Evolutionary conservation across 2,113 vertebrate species (phyloP).

Genomic region (Salvelinus alpinus): DNA sequence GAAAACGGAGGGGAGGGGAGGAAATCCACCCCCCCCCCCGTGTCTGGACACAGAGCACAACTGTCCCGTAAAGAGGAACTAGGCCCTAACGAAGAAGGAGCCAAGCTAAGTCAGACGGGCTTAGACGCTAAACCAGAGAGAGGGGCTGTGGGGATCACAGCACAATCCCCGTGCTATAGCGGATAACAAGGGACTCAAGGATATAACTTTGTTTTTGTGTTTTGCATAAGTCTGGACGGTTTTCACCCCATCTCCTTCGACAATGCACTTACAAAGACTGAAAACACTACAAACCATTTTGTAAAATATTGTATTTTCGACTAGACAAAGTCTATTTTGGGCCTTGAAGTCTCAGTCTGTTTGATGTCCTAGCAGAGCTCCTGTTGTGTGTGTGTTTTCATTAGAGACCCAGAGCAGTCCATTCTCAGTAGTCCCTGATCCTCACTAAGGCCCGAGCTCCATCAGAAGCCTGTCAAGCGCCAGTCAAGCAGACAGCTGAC

Average conservation of each 20-base stretch:
- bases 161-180: conserved; percentile 63
- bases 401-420: conserved; percentile 11
- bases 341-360: no score
- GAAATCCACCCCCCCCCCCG: no score
- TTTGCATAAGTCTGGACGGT: no score
- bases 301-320: no score
- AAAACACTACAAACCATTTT: no score
- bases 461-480: conserved; percentile 70
- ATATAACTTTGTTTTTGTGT: conserved; percentile 4
- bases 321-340: no score
- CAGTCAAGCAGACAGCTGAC: conserved; percentile 69
- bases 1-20: no score
- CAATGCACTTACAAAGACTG: no score
- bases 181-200: conserved; percentile 60
- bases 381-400: conserved; percentile 38
- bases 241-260: no score
- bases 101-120: conserved; percentile 66
- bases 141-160: background rate
- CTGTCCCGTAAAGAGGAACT: conserved; percentile 57
- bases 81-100: conserved; percentile 61
- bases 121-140: conserved; percentile 69
- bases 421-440: conserved; percentile 57
- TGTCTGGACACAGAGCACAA: conserved; percentile 60
- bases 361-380: no score
- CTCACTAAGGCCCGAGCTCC: conserved; percentile 64